A percentile compares a stretch with the other conserved stretches of the same genome.
These are phyloP conservation scores for Agrilus cyanescens DNA, from an alignment of 2,888 invertebrate genomes.

Conservation along the genomic window DNA sequence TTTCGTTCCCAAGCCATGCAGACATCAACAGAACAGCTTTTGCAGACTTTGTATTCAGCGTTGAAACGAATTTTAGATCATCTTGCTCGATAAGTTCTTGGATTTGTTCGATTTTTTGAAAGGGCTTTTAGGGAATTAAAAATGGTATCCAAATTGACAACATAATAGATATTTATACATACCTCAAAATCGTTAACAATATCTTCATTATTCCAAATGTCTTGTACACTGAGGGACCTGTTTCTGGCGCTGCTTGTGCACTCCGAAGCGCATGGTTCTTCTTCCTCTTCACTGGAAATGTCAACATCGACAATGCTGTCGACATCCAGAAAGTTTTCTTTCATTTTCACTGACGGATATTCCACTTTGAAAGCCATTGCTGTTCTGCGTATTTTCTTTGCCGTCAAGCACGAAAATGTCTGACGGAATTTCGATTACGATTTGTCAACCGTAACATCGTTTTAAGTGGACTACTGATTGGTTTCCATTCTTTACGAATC, in stretches of 20 bases:
- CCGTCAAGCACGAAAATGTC: no score
- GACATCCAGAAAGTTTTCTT: conserved; percentile 1
- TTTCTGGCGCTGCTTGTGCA: conserved; percentile 23
- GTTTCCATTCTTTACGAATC: background rate
- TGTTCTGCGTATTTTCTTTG: no score
- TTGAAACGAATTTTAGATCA: conserved; percentile 35
- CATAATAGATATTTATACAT: conserved; percentile 9
- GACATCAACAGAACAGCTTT: conserved; percentile 47
- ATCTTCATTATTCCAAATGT: conserved; percentile 29
- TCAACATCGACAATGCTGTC: conserved; percentile 17
- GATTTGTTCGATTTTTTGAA: conserved; percentile 38
- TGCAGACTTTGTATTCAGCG: no score
- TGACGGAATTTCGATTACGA: no score
- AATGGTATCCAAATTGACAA: background rate
- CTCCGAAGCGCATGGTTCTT: conserved; percentile 37
- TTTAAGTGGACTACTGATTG: background rate
- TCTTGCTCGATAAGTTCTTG: conserved; percentile 34
- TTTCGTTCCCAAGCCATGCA: conserved; percentile 47
- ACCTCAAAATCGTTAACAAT: conserved; percentile 28
- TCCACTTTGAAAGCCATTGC: no score
- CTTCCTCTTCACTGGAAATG: conserved; percentile 42
- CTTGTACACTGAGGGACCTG: conserved; percentile 22
- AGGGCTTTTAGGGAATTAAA: conserved; percentile 27
- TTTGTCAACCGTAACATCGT: background rate
- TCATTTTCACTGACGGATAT: background rate